Percentiles rank a stretch among this genome's conserved stretches.
Conservation (phyloP, 2,113 vertebrate species). For the Cyphomyrus discorhynchus region DNA sequence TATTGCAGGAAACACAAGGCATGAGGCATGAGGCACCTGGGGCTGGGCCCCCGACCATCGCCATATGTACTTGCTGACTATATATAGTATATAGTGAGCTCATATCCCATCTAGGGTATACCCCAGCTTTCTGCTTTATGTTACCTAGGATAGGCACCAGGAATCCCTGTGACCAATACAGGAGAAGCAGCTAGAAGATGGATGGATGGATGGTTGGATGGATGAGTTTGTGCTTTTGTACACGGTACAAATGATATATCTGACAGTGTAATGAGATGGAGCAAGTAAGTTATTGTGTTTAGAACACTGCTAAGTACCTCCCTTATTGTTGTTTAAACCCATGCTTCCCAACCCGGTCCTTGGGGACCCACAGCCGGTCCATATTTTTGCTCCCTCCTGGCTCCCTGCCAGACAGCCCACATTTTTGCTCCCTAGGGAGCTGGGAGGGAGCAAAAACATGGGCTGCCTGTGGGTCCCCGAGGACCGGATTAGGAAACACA, state of each 20-base stretch:
- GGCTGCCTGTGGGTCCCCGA: too few relatives aligned
- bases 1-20: not conserved
- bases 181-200: not conserved
- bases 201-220: not conserved
- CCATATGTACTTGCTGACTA: not conserved
- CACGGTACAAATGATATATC: not conserved
- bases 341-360: not conserved
- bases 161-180: not conserved
- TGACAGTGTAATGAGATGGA: not conserved
- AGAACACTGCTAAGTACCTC: not conserved
- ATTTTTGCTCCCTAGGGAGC: not conserved
- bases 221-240: not conserved
- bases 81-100: not conserved
- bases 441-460: too few relatives aligned
- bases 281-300: not conserved
- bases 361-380: not conserved
- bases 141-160: too few relatives aligned
- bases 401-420: not conserved
- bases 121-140: not conserved
- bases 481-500: too few relatives aligned
- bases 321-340: not conserved
- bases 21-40: not conserved
- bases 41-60: not conserved
- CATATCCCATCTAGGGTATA: not conserved
- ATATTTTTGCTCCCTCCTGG: not conserved